These are phyloP conservation scores for Cydia strobilella DNA, from an alignment of 1,140 invertebrate species.

Conservation along the genomic window DNA sequence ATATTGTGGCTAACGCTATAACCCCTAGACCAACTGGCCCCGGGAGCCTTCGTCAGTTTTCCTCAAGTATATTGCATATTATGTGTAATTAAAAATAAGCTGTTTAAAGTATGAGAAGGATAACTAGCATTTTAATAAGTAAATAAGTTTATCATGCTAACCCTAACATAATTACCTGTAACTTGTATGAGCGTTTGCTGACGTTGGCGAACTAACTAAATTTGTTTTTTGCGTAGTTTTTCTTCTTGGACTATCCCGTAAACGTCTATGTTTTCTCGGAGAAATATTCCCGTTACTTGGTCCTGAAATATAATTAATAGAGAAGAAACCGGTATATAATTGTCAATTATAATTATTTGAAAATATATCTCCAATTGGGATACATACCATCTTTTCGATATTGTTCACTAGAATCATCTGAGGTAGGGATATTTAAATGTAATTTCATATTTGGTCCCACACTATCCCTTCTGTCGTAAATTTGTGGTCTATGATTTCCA, in stretches of 20 bases:
- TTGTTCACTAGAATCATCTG: slow-evolving; percentile 85
- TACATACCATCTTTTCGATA: slow-evolving; percentile 73
- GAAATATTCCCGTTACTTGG: slow-evolving; percentile 74
- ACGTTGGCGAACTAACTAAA: slow-evolving; percentile 75
- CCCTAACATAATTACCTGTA: slow-evolving; percentile 55
- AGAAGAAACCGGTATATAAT: background rate
- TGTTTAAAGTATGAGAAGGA: too few relatives aligned
- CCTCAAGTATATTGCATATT: too few relatives aligned
- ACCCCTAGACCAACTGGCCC: too few relatives aligned
- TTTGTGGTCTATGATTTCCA: slow-evolving; percentile 55
- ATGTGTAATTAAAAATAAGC: background rate
- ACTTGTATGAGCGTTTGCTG: slow-evolving; percentile 59
- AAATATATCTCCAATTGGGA: background rate
- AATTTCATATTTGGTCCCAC: slow-evolving; percentile 73
- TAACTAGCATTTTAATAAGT: background rate
- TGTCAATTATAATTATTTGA: background rate
- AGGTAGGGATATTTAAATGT: slow-evolving; percentile 81
- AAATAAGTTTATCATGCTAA: background rate
- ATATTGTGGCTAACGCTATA: too few relatives aligned
- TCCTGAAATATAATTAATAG: slow-evolving; percentile 44
- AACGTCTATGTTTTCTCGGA: slow-evolving; percentile 82
- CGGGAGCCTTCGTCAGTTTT: too few relatives aligned
- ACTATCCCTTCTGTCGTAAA: slow-evolving; percentile 69
- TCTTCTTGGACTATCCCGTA: slow-evolving; percentile 84
- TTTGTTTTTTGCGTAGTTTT: slow-evolving; percentile 80